phyloP scores from a whole-genome alignment of 2,888 invertebrate genomes.

The Trissolcus brochymenae region DNA sequence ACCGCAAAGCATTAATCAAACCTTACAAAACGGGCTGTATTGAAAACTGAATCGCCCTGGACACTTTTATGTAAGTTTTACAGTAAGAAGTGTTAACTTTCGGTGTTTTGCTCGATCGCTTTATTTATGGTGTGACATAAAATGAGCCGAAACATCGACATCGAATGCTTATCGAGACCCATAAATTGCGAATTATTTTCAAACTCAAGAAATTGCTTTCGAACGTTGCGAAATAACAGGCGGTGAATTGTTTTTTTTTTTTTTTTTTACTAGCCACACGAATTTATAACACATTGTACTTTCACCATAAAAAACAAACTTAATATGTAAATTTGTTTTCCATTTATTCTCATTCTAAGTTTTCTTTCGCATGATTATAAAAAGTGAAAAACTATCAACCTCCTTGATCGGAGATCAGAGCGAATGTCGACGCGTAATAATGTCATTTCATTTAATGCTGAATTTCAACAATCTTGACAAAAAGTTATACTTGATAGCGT shows the following conservation, averaged over 20 bases:
- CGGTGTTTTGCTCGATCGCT: slow-evolving; percentile 10
- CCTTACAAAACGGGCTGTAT: slow-evolving; percentile 8
- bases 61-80: slow-evolving; percentile 20
- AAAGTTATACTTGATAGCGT: slow-evolving; percentile 28
- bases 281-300: no score
- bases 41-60: slow-evolving; percentile 17
- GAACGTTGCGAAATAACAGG: slow-evolving; percentile 15
- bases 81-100: slow-evolving; percentile 14
- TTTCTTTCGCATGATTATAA: background rate
- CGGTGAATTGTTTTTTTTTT: background rate
- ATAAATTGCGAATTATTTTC: slow-evolving; percentile 28
- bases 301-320: no score
- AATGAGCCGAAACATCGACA: slow-evolving; percentile 1
- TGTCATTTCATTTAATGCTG: slow-evolving; percentile 18
- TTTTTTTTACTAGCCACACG: no score
- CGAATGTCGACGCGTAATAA: background rate
- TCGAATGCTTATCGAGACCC: slow-evolving; percentile 10
- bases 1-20: slow-evolving; percentile 29
- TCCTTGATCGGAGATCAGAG: no score
- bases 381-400: no score
- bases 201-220: slow-evolving; percentile 10
- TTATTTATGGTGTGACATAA: slow-evolving; percentile 12
- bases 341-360: slow-evolving; percentile 6
- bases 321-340: no score
- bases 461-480: slow-evolving; percentile 31